Percentiles rank a stretch among this genome's conserved stretches.
phyloP scores from a whole-genome alignment of 2,113 vertebrate species.

The Microtus richardsoni region DNA sequence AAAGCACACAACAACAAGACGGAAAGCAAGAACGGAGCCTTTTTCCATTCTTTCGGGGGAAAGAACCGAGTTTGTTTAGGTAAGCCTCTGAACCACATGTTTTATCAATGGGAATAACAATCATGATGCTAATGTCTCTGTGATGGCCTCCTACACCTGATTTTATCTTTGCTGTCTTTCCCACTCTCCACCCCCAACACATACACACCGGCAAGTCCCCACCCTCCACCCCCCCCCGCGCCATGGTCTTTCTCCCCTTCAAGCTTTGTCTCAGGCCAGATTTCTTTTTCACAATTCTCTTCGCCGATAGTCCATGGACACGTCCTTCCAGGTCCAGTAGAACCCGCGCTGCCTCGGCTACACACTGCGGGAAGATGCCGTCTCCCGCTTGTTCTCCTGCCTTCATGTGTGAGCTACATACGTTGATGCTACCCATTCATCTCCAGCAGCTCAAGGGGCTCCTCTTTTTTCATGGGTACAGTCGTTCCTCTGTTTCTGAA shows the following conservation, averaged over 20 bases:
- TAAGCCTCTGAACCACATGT: slow-evolving; percentile 8
- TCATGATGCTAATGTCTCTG: neutral
- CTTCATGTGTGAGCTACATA: neutral
- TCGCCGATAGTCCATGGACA: neutral
- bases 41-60: neutral
- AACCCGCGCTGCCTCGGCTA: neutral
- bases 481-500: neutral
- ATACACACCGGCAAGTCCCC: accelerated
- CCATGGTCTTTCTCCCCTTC: neutral
- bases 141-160: neutral
- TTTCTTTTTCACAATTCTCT: neutral
- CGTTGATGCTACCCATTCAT: neutral
- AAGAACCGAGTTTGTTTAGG: neutral
- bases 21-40: neutral
- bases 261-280: neutral
- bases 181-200: neutral
- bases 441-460: neutral
- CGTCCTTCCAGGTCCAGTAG: neutral
- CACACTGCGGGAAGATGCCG: neutral
- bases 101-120: neutral
- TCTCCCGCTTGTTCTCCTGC: neutral
- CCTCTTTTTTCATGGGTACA: neutral
- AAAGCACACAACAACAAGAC: neutral
- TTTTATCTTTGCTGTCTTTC: neutral
- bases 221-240: accelerated